Percentiles rank a stretch among this genome's conserved stretches.
phyloP scores from a whole-genome alignment of 2,113 vertebrate genomes.

The Triplophysa siluroides region DNA sequence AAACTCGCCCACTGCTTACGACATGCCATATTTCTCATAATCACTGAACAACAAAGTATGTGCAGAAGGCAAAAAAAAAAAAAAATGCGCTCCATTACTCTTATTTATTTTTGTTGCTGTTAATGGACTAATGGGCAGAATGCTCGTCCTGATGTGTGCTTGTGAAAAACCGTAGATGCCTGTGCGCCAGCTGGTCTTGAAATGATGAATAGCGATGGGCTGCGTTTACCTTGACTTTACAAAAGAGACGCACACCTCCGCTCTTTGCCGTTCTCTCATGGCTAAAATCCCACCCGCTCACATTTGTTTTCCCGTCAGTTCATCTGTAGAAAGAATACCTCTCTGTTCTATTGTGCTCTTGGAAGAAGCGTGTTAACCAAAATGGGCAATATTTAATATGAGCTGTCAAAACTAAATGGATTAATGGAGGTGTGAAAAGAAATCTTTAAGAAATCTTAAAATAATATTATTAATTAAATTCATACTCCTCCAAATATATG shows the following conservation, averaged over 20 bases:
- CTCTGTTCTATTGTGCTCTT: neutral
- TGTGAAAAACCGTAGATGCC: slow-evolving; percentile 16
- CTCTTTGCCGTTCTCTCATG: slow-evolving; percentile 38
- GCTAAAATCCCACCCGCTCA: slow-evolving; percentile 42
- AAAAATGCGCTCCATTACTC: slow-evolving; percentile 36
- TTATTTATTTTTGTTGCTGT: neutral
- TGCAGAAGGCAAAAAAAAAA: slow-evolving; percentile 12
- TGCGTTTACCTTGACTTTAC: slow-evolving; percentile 37
- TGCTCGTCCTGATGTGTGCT: neutral
- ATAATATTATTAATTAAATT: too few relatives aligned
- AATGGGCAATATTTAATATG: neutral
- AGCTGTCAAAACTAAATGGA: neutral
- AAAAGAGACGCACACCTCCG: slow-evolving; percentile 39
- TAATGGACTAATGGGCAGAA: slow-evolving; percentile 17
- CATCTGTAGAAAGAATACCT: slow-evolving; percentile 12
- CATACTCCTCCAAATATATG: neutral
- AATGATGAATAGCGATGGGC: slow-evolving; percentile 6
- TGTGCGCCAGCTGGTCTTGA: neutral
- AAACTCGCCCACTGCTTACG: slow-evolving; percentile 32
- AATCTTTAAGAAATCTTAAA: neutral
- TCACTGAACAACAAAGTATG: slow-evolving; percentile 1
- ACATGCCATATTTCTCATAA: slow-evolving; percentile 36
- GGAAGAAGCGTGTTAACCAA: neutral
- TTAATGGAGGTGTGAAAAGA: neutral
- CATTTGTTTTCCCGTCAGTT: slow-evolving; percentile 44